These are phyloP conservation scores for Siphamia tubifer DNA, from an alignment of 2,113 vertebrate genomes.

Conservation along the genomic window DNA sequence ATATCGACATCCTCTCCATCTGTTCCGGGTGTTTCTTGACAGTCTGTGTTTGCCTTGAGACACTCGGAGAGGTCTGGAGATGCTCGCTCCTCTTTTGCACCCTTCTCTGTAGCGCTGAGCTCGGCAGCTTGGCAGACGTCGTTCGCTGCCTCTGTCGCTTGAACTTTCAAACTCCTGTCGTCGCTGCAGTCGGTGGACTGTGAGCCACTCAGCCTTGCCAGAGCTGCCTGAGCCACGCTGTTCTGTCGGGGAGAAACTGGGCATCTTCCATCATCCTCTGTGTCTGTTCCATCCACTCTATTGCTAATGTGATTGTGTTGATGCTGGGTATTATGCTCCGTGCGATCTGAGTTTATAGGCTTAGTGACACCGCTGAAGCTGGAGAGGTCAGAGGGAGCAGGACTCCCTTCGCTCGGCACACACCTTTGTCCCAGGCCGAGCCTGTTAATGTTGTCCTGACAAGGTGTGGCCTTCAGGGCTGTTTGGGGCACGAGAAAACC, in stretches of 20 bases:
- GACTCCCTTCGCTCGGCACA: conserved; percentile 40
- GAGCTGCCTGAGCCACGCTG: conserved; percentile 9
- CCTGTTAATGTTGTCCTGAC: conserved; percentile 54
- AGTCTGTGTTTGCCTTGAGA: conserved; percentile 70
- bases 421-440: conserved; percentile 55
- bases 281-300: conserved; percentile 22
- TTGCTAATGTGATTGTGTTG: conserved; percentile 56
- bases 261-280: conserved; percentile 25
- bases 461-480: conserved; percentile 79
- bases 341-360: conserved; percentile 37
- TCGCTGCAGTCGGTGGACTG: conserved; percentile 13
- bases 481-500: conserved; percentile 94
- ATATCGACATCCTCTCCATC: conserved; percentile 89
- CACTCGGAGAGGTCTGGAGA: conserved; percentile 74
- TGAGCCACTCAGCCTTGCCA: conserved; percentile 21
- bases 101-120: conserved; percentile 25
- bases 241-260: conserved; percentile 21
- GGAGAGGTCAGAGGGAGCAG: conserved; percentile 48
- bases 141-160: conserved; percentile 6
- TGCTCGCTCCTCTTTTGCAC: conserved; percentile 46
- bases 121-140: conserved; percentile 33
- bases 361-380: conserved; percentile 30
- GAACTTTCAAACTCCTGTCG: conserved; percentile 27
- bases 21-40: conserved; percentile 70
- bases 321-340: conserved; percentile 34